Conservation (phyloP, 2,113 vertebrate species). For the Diadophis punctatus region DNA sequence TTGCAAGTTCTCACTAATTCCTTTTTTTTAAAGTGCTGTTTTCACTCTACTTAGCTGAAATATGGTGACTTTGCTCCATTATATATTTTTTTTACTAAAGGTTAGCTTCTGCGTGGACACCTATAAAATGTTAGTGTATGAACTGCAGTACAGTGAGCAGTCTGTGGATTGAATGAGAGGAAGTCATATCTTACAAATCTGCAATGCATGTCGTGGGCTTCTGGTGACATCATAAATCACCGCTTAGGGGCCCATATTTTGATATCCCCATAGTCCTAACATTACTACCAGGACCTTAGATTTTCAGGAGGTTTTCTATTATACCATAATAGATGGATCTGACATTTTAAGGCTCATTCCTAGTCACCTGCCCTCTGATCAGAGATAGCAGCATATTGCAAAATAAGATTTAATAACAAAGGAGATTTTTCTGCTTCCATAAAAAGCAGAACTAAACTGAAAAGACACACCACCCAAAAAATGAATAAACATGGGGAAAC, state of each 20-base stretch:
- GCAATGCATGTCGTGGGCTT: background rate
- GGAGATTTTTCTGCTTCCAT: background rate
- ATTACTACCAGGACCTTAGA: background rate
- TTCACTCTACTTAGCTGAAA: background rate
- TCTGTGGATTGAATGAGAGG: background rate
- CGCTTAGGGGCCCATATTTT: background rate
- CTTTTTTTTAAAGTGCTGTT: background rate
- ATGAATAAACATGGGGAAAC: background rate
- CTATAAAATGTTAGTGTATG: background rate
- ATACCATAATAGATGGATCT: conserved; percentile 7
- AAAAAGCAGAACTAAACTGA: background rate
- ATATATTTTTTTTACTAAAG: conserved; percentile 7
- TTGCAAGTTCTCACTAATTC: background rate
- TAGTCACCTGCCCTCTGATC: background rate
- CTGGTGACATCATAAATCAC: conserved; percentile 7
- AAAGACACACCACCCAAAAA: background rate
- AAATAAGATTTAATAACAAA: background rate
- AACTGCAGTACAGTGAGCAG: background rate
- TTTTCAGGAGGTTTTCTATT: conserved; percentile 15
- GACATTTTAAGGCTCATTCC: conserved; percentile 4
- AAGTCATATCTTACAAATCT: background rate
- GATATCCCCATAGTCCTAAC: background rate
- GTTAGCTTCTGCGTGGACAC: background rate
- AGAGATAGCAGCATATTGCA: background rate
- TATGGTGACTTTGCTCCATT: background rate